Base-by-base conservation (phyloP, 2,888 invertebrate species). In the Ectobius pallidus region DNA sequence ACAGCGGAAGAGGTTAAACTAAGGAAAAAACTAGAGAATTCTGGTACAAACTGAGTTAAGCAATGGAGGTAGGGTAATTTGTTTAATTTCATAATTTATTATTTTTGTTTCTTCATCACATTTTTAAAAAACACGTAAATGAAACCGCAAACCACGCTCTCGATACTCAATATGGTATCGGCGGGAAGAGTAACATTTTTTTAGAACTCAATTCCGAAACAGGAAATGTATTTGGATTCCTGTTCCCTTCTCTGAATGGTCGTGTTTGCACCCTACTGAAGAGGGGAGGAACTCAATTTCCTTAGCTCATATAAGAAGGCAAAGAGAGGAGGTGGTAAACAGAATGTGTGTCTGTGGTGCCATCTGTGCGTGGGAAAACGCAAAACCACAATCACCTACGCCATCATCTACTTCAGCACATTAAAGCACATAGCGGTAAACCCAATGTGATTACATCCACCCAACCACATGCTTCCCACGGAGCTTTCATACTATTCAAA, bases 351-450 rank as follows among this genome's bases (percentile, higher is more conserved):
- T 42, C 11, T 52, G 11, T 58, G 65, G 25, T 39, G 62, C 39
- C 62, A 62, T 62, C 62, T 62, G 62, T 62, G 62, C 62, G 65
- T 65, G 65, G 65, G 65, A 65, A 46, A 65, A 65, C 65, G 46
- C 65, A 65, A 65, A 65, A 65, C 65, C 65, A 39, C 65, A 65
- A 46, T 65, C 27, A 20, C 58, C 55, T 22, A 20, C 25, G 9
- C 55, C 55, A 55, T 22, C 27, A 6, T n/a, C 52, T 25, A 44
- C 65, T 65, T n/a, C 27, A 65, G 22, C 65, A 65, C 65, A 65
- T 65, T 65, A 65, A 65, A 65, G 65, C 65, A 65, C 65, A 65
- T 11, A 25, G 65, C 65, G 65, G 65, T 65, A 65, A 65, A 65
- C 65, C 65, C 25, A 63, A 46, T 39, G 65, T 65, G 65, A 65